phyloP scores from a whole-genome alignment of 2,113 vertebrate genomes.

The Ictalurus furcatus region DNA sequence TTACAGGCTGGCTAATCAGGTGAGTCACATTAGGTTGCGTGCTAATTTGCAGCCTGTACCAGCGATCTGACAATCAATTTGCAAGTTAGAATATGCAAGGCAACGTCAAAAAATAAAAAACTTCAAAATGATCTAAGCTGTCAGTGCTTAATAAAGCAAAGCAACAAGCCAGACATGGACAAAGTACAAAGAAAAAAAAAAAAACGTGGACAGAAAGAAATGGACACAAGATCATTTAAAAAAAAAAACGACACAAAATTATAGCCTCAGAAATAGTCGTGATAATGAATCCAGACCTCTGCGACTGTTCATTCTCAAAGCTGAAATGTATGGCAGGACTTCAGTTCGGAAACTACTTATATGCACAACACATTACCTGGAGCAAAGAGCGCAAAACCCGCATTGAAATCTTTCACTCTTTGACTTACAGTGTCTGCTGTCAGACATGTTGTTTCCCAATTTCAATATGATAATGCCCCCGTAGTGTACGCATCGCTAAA shows the following conservation, averaged over 20 bases:
- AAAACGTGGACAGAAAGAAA: background rate
- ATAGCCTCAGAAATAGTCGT: background rate
- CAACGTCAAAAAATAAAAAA: background rate
- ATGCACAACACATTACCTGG: background rate
- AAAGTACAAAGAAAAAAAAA: background rate
- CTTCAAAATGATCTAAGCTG: background rate
- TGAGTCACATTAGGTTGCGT: background rate
- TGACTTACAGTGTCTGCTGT: constrained; percentile 20
- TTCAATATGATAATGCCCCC: constrained; percentile 15
- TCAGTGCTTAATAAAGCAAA: background rate
- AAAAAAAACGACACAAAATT: background rate
- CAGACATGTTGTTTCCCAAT: constrained; percentile 23
- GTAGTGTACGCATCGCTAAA: constrained; percentile 3
- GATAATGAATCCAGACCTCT: background rate
- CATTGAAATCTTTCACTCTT: constrained; percentile 9
- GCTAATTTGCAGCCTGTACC: background rate
- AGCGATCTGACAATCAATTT: background rate
- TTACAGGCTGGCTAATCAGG: constrained; percentile 33
- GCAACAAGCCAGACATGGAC: background rate
- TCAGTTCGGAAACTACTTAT: background rate
- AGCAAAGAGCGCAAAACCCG: background rate
- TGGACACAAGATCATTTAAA: background rate
- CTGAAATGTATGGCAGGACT: background rate
- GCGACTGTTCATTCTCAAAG: background rate
- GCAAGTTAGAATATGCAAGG: background rate